Base-by-base conservation (phyloP, 2,113 vertebrate species). In the Dicrurus megarhynchus region DNA sequence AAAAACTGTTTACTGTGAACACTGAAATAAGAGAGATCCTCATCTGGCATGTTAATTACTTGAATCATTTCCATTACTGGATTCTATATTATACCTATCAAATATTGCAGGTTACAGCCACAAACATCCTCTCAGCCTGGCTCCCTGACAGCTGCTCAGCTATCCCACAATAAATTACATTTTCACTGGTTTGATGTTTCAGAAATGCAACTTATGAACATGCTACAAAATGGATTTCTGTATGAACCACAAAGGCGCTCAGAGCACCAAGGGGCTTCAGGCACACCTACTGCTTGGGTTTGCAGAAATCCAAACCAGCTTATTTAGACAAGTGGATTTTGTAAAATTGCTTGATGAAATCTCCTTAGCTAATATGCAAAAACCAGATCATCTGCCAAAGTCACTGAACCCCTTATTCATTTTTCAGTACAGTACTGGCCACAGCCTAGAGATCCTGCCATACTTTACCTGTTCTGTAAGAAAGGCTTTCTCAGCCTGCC, bases 391-490 rank as follows among this genome's bases (percentile, higher is more conserved):
- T 15, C 10, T 86, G 37, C 44, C 32, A 21, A 52, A 67, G 53
- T 37, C 63, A 39, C 23, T 2, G 14, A 59, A 67, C 3, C 35
- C 18, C 35, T 16, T 17, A 37, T 1, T 50, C 1, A 32, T 21
- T 49, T 61, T 39, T 32, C 57, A 50, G 16, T 11, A 10, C 17
- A 44, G 37, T 32, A 6, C 26, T 59, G 67, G 68, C 33, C 42
- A 30, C 14, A 68, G 49, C 49, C 65, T 16, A 27, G 33, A 30
- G 1, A 3, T 77, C n/a, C 85, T 4, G 3, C 7, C 32, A 11
- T 4, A 7, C 39, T 59, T 59, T 1, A 49, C 17, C 20, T 4
- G 7, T 3, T 3, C 14, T 10, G 1, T 3, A 27, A 42, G 39
- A 50, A 71, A 71, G 4, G 39, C 30, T 64, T 41, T 42, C 35